phyloP scores from a whole-genome alignment of 92 coral and sea anemone species.

The Montipora capitata region DNA sequence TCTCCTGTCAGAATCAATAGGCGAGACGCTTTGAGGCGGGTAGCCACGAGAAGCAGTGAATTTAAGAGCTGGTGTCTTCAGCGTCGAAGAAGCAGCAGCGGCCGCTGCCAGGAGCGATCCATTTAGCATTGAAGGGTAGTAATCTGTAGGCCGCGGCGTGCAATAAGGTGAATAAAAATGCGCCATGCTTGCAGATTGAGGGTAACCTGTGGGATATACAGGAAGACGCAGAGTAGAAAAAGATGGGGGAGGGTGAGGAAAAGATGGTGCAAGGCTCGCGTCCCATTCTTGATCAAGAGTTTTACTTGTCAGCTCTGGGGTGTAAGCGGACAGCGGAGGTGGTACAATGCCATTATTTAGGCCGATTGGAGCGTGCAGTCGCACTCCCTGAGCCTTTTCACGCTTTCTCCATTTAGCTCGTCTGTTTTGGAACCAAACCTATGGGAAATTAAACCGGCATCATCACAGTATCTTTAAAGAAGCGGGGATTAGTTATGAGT shows the following conservation, averaged over 20 bases:
- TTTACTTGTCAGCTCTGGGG: slow-evolving; percentile 72
- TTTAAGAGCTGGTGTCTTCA: slow-evolving; percentile 74
- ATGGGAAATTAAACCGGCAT: neutral
- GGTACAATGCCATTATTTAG: slow-evolving; percentile 82
- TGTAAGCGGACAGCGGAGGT: slow-evolving; percentile 80
- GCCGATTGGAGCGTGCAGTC: slow-evolving; percentile 95
- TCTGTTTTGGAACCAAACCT: slow-evolving; percentile 97
- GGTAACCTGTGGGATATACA: slow-evolving; percentile 62
- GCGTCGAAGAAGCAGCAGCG: slow-evolving; percentile 45
- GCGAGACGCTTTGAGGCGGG: slow-evolving; percentile 71
- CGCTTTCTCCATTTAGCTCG: slow-evolving; percentile 95
- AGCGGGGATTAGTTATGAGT: neutral
- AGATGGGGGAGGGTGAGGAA: slow-evolving; percentile 65
- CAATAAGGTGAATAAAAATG: slow-evolving; percentile 61
- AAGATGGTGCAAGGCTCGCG: slow-evolving; percentile 3
- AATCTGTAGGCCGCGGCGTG: slow-evolving; percentile 41
- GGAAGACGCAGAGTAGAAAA: slow-evolving; percentile 91
- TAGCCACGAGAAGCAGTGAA: slow-evolving; percentile 60
- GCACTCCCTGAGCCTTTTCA: slow-evolving; percentile 92
- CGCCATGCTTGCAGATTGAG: slow-evolving; percentile 48
- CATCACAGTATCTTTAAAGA: neutral
- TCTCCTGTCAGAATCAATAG: slow-evolving; percentile 81
- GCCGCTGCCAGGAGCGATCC: slow-evolving; percentile 75
- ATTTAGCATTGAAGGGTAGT: slow-evolving; percentile 64
- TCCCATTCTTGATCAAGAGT: slow-evolving; percentile 81